These are phyloP conservation scores for Sarcophaga bullata DNA, from an alignment of 1,140 invertebrate genomes.

Conservation along the genomic window DNA sequence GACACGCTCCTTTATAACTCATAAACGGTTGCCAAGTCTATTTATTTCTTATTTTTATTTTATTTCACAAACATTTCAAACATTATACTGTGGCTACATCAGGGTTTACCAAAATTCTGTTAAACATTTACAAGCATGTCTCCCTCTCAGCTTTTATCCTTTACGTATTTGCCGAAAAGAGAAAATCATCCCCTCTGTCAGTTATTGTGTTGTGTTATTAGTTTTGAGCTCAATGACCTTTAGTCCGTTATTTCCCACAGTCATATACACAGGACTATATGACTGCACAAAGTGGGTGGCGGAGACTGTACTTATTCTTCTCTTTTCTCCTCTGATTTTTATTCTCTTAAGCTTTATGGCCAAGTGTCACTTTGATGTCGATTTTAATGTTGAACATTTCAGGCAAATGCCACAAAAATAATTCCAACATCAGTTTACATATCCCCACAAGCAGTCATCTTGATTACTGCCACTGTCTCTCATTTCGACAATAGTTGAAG, in stretches of 20 bases:
- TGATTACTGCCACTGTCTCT: background rate
- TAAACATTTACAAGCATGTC: background rate
- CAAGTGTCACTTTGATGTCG: constrained; percentile 19
- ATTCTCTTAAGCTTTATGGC: constrained; percentile 26
- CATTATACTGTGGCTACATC: background rate
- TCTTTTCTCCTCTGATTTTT: constrained; percentile 3
- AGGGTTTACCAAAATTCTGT: background rate
- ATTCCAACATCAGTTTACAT: background rate
- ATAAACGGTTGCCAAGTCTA: background rate
- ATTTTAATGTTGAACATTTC: constrained; percentile 4
- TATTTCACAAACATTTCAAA: background rate
- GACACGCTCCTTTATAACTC: constrained; percentile 14
- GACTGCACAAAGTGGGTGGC: too few species aligned
- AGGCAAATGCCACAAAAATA: constrained; percentile 10
- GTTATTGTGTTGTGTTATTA: background rate
- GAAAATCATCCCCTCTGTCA: background rate
- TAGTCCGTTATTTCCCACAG: background rate
- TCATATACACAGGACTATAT: too few species aligned
- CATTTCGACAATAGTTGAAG: background rate
- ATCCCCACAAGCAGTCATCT: background rate
- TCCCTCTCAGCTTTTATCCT: background rate
- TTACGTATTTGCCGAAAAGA: background rate
- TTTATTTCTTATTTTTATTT: constrained; percentile 1
- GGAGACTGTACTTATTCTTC: background rate
- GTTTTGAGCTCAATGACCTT: constrained; percentile 21